Evolutionary conservation across 2,888 invertebrate genomes (phyloP), one percentile per base, ranked within the genome.

Genomic region (Drosophila testacea): DNA sequence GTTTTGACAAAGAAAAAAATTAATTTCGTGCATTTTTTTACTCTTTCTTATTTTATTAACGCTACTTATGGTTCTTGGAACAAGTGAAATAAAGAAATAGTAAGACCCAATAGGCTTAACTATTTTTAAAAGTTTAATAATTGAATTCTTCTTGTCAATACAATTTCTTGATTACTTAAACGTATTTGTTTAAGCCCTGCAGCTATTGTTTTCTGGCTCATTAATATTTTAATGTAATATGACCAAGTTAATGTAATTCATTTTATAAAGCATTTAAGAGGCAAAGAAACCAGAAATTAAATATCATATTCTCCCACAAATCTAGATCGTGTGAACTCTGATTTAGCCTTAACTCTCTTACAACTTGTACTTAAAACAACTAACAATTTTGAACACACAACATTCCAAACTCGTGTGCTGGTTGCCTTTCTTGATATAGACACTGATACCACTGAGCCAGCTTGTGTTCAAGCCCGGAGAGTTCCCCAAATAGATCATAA

Each of bases 361-460:
- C 41, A 60, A 59, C 57, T 59, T 79, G 79, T 79, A 77, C 76
- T 79, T 79, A 77, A 56, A 42, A 36, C 39, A 56, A 60, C 4
- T 34, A 27, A 48, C 63, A 54, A 16, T n/a, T 63, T 63, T 62
- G 46, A 57, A 62, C 62, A 62, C 79, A 65, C 13, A 62, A 81
- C 87, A 81, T 81, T 81, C 81, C 88, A 83, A 83, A 55, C 41
- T 46, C 60, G 48, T 60, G 44, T 52, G 69, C 56, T 72, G 65
- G 48, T 68, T 56, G 42, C 50, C 52, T 51, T 52, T 56, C 44
- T n/a, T 28, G 32, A 57, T 41, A 27, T 39, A 36, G 27, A 27
- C 50, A 65, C 36, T 71, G 78, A 83, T 81, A 88, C 84, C 68
- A 68, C 41, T 57, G 41, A 70, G 70, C 75, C 87, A 83, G 70